These are phyloP conservation scores for Chaetodon trifascialis DNA, from an alignment of 2,113 vertebrate species.

Conservation along the genomic window DNA sequence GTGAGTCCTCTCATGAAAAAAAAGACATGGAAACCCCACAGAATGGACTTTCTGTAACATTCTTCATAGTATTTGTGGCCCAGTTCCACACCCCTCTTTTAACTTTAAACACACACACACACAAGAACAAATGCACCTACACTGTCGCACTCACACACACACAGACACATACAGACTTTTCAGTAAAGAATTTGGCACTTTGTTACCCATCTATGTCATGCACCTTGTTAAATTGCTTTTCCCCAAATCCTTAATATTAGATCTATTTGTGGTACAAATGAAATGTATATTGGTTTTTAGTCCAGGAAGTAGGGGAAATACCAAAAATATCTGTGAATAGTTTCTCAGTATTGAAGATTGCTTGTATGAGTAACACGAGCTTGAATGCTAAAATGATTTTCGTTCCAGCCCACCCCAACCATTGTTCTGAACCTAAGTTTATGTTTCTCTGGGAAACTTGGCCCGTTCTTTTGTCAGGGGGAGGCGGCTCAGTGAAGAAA, in stretches of 20 bases:
- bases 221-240: conserved; percentile 85
- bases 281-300: conserved; percentile 82
- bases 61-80: conserved; percentile 76
- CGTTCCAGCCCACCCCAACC: conserved; percentile 55
- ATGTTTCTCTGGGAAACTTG: conserved; percentile 71
- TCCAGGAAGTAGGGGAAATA: conserved; percentile 77
- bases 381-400: conserved; percentile 69
- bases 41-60: conserved; percentile 72
- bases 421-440: conserved; percentile 72
- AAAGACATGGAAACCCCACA: conserved; percentile 55
- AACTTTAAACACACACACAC: conserved; percentile 39
- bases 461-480: conserved; percentile 60
- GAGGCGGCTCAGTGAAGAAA: conserved; percentile 59
- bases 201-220: conserved; percentile 81
- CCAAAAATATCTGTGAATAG: conserved; percentile 81
- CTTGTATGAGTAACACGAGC: conserved; percentile 73
- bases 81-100: conserved; percentile 71
- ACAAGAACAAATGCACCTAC: conserved; percentile 35
- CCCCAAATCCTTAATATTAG: conserved; percentile 82
- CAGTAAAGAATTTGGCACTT: conserved; percentile 81
- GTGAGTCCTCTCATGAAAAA: conserved; percentile 66
- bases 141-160: conserved; percentile 28
- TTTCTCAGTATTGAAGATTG: conserved; percentile 80
- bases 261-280: conserved; percentile 84
- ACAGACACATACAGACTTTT: conserved; percentile 53